A percentile compares a stretch with the other conserved stretches of the same genome.
Evolutionary conservation across 2,113 vertebrate species (phyloP).

Genomic region (Chrysochloris asiatica): DNA sequence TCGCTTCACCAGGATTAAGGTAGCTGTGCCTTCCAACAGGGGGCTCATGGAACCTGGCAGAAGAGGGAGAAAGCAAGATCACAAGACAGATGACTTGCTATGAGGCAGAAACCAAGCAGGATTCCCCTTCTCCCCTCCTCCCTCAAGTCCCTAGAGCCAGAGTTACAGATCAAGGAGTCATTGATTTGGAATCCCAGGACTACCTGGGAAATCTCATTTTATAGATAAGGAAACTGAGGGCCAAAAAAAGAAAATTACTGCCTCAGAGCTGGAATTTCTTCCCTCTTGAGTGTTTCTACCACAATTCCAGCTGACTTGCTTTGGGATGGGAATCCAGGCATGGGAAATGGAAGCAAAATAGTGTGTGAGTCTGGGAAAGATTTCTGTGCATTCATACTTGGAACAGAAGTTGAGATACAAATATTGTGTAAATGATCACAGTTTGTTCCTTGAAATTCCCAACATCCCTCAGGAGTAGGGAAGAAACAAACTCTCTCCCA

Average conservation of each 20-base stretch:
- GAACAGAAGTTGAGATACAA: not conserved
- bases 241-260: not conserved
- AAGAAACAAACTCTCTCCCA: conserved; percentile 4
- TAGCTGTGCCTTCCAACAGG: conserved; percentile 59
- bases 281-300: not conserved
- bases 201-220: conserved; percentile 25
- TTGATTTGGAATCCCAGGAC: not conserved
- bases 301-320: not conserved
- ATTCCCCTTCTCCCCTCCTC: no score
- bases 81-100: not conserved
- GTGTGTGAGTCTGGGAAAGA: not conserved
- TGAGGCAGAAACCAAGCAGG: not conserved
- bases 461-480: not conserved
- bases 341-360: not conserved
- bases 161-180: not conserved
- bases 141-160: conserved; percentile 5
- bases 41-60: conserved; percentile 56
- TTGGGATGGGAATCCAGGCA: not conserved
- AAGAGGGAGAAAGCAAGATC: not conserved
- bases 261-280: not conserved
- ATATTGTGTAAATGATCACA: not conserved
- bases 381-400: conserved; percentile 2
- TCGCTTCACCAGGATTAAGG: conserved; percentile 89
- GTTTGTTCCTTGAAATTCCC: not conserved
- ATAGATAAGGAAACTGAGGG: conserved; percentile 13